A percentile compares a stretch with the other conserved stretches of the same genome.
Conservation (phyloP, 2,797 vertebrate species). For the Thripadectes ignobilis region DNA sequence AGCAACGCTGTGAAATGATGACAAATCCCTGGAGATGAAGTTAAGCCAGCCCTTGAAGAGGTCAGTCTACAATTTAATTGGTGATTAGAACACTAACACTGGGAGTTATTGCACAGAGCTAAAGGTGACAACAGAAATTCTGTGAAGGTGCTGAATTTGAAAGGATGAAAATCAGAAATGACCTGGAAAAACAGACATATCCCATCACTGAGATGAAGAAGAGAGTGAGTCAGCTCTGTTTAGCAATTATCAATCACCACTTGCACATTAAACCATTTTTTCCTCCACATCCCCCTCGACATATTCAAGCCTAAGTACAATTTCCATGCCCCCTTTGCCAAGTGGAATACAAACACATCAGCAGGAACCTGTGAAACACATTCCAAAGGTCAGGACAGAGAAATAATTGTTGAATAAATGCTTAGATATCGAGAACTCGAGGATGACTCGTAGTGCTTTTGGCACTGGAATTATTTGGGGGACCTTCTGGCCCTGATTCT, state of each 20-base stretch:
- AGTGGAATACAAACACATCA: background rate
- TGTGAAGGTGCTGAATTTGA: background rate
- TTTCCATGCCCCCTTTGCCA: background rate
- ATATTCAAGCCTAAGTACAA: background rate
- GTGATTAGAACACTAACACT: background rate
- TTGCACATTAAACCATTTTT: rapidly evolving
- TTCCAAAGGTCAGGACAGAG: background rate
- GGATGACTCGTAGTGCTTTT: background rate
- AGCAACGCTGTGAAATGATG: background rate
- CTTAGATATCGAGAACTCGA: background rate
- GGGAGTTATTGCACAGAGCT: background rate
- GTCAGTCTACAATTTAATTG: background rate
- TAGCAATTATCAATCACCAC: background rate
- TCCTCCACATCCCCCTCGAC: background rate
- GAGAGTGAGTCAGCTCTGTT: background rate
- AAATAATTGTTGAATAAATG: background rate
- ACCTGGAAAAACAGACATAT: background rate
- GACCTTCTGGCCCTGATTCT: background rate
- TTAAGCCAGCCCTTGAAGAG: background rate
- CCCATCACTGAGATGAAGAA: background rate
- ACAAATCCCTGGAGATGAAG: background rate
- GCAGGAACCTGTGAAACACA: background rate
- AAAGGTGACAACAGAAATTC: background rate
- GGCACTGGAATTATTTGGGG: background rate
- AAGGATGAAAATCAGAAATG: background rate